These are phyloP conservation scores for Petaurus breviceps DNA, from an alignment of 2,113 vertebrate species.

Conservation along the genomic window DNA sequence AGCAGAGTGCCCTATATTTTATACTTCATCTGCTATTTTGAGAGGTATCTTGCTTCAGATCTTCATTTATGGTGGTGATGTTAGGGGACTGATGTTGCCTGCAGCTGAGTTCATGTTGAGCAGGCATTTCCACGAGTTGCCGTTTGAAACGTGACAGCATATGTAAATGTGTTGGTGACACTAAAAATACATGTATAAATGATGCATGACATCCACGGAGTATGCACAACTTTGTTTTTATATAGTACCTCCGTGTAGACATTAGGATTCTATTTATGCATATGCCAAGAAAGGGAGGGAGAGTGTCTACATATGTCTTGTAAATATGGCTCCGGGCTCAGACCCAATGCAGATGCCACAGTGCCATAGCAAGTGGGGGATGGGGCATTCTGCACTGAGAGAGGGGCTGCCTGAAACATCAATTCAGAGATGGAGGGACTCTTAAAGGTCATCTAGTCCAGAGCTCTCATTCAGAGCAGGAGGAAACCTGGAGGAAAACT, in stretches of 20 bases:
- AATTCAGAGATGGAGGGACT: neutral
- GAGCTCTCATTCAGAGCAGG: neutral
- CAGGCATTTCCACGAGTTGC: conserved; percentile 83
- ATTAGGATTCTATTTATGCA: conserved; percentile 80
- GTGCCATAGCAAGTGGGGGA: conserved; percentile 59
- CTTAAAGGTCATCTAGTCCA: neutral
- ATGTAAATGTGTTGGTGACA: conserved; percentile 86
- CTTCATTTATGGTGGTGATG: conserved; percentile 65
- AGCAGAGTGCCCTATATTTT: conserved; percentile 63
- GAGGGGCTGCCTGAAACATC: conserved; percentile 73
- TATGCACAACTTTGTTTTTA: conserved; percentile 84
- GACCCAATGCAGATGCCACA: conserved; percentile 73
- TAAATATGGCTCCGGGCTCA: conserved; percentile 77
- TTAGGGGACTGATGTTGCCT: conserved; percentile 62
- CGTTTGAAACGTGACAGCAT: conserved; percentile 86
- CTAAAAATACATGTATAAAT: conserved; percentile 85
- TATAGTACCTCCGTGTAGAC: conserved; percentile 82
- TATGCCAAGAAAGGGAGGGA: conserved; percentile 79
- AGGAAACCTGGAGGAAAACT: neutral
- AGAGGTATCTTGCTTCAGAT: conserved; percentile 64
- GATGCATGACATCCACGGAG: conserved; percentile 85
- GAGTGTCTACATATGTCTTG: conserved; percentile 78
- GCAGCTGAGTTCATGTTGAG: conserved; percentile 58
- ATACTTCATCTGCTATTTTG: conserved; percentile 66
- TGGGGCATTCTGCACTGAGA: conserved; percentile 61